Evolutionary conservation across 2,113 vertebrate species (phyloP).

Genomic region (Maccullochella peelii): DNA sequence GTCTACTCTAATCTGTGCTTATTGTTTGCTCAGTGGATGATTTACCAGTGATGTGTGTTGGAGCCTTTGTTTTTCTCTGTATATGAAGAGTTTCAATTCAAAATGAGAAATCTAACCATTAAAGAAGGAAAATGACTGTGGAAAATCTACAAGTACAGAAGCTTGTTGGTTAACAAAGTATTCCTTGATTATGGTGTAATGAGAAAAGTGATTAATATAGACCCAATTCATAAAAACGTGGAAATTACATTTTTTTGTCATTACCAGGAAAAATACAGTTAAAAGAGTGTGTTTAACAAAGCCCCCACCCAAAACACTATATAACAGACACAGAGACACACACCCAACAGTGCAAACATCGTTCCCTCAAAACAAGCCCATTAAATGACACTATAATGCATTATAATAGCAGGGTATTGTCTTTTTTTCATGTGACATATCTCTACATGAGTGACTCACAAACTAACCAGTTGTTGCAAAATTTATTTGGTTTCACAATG

Average conservation of each 20-base stretch:
- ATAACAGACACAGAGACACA: conserved; percentile 14
- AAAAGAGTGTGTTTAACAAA: conserved; percentile 29
- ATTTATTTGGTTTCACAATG: background rate
- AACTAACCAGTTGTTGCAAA: background rate
- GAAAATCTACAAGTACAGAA: background rate
- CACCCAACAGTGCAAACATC: conserved; percentile 52
- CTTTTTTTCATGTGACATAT: background rate
- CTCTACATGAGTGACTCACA: background rate
- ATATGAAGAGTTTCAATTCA: background rate
- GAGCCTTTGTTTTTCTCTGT: conserved; percentile 1
- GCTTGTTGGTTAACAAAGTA: background rate
- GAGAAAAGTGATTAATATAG: background rate
- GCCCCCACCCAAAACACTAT: background rate
- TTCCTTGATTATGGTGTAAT: background rate
- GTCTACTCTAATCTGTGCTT: background rate
- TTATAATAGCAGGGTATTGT: conserved; percentile 20
- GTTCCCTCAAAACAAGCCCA: conserved; percentile 40
- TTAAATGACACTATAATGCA: conserved; percentile 2
- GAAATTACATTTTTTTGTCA: background rate
- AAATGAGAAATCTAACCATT: background rate
- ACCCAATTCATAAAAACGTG: background rate
- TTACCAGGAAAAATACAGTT: background rate
- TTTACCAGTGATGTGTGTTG: background rate
- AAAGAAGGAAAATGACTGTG: background rate
- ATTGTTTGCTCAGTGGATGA: conserved; percentile 18